Evolutionary conservation across 2,113 vertebrate genomes (phyloP), one percentile per base, ranked within the genome.

Genomic region (Lynx canadensis): DNA sequence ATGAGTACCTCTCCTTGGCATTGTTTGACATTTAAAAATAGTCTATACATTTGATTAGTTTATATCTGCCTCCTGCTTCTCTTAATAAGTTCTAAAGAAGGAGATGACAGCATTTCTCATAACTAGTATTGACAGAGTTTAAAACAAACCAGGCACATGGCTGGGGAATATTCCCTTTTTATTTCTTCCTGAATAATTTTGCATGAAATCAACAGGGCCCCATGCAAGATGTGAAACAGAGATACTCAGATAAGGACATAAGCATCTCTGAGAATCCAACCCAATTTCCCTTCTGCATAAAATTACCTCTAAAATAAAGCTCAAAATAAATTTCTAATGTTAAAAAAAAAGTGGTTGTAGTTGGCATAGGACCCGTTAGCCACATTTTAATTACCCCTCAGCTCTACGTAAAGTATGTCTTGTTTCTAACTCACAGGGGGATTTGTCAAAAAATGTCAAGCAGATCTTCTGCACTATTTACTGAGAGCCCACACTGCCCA

Each of bases 311-410:
- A 92, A 95, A 71, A 93, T 50, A 15, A 92, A 86, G n/a, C 60
- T 84, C 88, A 92, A 94, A 80, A 66, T 86, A 57, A 68, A 65
- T 74, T 31, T 16, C 52, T 78, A 74, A 25, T 73, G 29, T 96
- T 19, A 52, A 57, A 65, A 71, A 71, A 88, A 60, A 83, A 19
- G 63, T 27, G 7, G n/a, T 11, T 94, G 19, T 45, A 82, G 29
- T 79, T 91, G 25, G 23, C 89, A 66, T 18, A 66, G 1, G 38
- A 68, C 36, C 16, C 8, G 63, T 97, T 79, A 76, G 45, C 73
- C 48, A 52, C n/a, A 74, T 89, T 97, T 93, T 83, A 91, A 95
- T 95, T 94, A 89, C 50, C 63, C 65, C 45, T 60, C 41, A 65
- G 57, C 5, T 69, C 87, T 97, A 15, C 36, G 16, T 50, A 33